These are phyloP conservation scores for Papilio glaucus DNA, from an alignment of 1,140 invertebrate genomes.

Conservation along the genomic window DNA sequence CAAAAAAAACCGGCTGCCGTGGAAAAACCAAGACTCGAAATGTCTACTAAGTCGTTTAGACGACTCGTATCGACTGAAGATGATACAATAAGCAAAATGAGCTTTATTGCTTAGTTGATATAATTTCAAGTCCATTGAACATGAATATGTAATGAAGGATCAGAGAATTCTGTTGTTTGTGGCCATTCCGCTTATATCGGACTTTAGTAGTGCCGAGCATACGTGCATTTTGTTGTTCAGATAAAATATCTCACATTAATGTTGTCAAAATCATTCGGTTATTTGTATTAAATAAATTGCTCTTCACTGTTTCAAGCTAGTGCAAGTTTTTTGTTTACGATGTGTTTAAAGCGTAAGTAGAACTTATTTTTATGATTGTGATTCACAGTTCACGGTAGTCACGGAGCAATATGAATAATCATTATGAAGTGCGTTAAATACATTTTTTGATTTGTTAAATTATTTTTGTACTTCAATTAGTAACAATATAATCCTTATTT, in stretches of 20 bases:
- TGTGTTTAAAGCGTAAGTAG: constrained; percentile 25
- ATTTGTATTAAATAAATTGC: neutral
- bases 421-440: neutral
- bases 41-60: constrained; percentile 27
- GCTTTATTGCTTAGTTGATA: neutral
- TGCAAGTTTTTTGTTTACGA: neutral
- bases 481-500: neutral
- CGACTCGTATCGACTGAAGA: neutral
- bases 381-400: neutral
- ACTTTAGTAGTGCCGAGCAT: constrained; percentile 15
- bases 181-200: constrained; percentile 10
- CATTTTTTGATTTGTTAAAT: neutral
- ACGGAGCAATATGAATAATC: too few relatives aligned
- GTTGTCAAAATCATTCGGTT: neutral
- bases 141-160: neutral
- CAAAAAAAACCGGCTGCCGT: constrained; percentile 49
- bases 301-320: neutral
- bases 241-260: constrained; percentile 18
- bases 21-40: constrained; percentile 50
- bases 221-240: constrained; percentile 3
- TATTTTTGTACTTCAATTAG: neutral
- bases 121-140: neutral
- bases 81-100: neutral
- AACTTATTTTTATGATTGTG: neutral
- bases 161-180: constrained; percentile 31